Evolutionary conservation across 2,888 invertebrate genomes (phyloP), one percentile per base, ranked within the genome.

Genomic region (Cyaniris semiargus): DNA sequence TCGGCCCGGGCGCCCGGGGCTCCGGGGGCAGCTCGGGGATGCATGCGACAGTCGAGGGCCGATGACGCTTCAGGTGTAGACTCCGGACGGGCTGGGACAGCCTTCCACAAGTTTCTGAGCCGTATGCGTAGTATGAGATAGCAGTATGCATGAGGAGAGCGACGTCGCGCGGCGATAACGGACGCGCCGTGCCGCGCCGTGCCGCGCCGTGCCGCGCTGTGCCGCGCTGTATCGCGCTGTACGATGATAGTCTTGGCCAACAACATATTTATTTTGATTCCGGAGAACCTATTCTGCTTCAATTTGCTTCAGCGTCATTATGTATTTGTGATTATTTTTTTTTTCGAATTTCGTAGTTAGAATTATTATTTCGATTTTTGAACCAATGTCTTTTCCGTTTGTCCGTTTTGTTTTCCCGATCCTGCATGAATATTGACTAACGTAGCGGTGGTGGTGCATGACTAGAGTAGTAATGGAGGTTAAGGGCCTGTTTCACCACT

Each of bases 201-300:
- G 48, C 48, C 5, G 48, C 48, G 48, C 48, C 6, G 48, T 15
- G 48, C 48, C 48, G 48, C 53, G 53, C 48, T 53, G 48, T 53
- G 58, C 58, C n/a, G 86, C 88, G 89, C 87, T 87, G 86, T 89
- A 83, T 86, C 87, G 87, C 89, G 87, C 90, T 89, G 87, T 84
- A 84, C 81, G 82, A 84, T 85, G 91, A 93, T 91, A 90, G 92
- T 90, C 90, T 91, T 95, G 95, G 94, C 95, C 95, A 89, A 92
- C 91, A 86, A 89, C 85, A 85, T 90, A 89, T 91, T 94, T 93
- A 90, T 91, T 93, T 91, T 92, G 90, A 91, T 92, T 91, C 93
- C 90, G 91, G 92, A 93, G 94, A 93, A 94, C 94, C 93, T 94
- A 94, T 94, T 94, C 93, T 94, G 94, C 94, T 94, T 94, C 85